Base-by-base conservation (phyloP, 1,140 invertebrate species). In the Drosophila miranda region DNA sequence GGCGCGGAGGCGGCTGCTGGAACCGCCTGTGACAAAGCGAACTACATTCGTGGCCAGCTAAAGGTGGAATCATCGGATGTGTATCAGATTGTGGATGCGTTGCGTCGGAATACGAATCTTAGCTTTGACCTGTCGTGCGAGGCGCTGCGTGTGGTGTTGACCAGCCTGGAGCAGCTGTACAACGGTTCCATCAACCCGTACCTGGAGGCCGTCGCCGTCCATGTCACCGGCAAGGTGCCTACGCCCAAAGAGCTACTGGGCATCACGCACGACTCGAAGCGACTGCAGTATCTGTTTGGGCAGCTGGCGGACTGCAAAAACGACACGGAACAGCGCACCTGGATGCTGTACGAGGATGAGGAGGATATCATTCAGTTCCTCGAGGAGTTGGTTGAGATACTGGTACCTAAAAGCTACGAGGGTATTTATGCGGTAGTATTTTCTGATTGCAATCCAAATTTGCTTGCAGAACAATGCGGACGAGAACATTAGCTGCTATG, bases 291-390 rank as follows among this genome's bases (percentile, higher is more conserved):
- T 46, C 95, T 97, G 54, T 95, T 98, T 64, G 93, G 93, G 34
- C 94, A 97, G 75, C 91, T 99, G 53, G 96, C 95, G 9, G 95
- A 94, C 48, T 97, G 96, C 72, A 97, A 97, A 74, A 96, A 98
- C 90, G 97, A 98, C 87, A 96, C 97, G 0, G 97, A 99, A 88
- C 97, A 99, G 80, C 93, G 97, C 74, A 97, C 96, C 72, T 98
- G 97, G 97, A 96, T 97, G 83, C 92, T 98, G 4, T 96, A 98
- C 91, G 97, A 98, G 91, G 97, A 99, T 91, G 96, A 98, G 78
- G 93, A 93, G 54, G 94, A 95, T 59, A 98, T 98, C 86, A 94
- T 94, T 43, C 95, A 95, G 67, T 95, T 97, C 84, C 93, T 98
- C 7, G 93, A 95, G 51, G 96, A 98, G 89, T 92, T 98, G 13